Evolutionary conservation across 2,888 invertebrate genomes (phyloP), one percentile per base, ranked within the genome.

Genomic region (Acleris cristana): DNA sequence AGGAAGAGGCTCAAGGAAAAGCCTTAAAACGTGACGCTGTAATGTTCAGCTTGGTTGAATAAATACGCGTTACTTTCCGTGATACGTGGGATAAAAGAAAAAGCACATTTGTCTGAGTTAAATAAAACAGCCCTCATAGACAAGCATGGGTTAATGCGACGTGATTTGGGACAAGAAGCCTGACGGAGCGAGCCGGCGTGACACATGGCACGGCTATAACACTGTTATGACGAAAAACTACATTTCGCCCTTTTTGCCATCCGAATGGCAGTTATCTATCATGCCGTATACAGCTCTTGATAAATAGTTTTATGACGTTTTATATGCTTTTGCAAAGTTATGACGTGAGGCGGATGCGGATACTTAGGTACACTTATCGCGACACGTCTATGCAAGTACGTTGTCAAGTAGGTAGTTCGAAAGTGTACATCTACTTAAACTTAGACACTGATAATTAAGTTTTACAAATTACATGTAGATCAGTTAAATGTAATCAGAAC

Each of bases 211-310:
- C 75, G 80, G 79, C 81, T 80, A 80, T 86, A 83, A 85, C 79
- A 79, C 81, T 86, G 82, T 83, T 81, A 84, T 83, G 82, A 84
- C 79, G 79, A 80, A 80, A 82, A 83, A 84, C 84, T 86, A 85
- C 83, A 84, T 84, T 81, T 79, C 73, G 80, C 79, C 82, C 80
- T 82, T 83, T 85, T 83, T 83, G 79, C 81, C 78, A 76, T 66
- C 71, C 78, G 77, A 76, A 85, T 83, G 77, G 78, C 81, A 69
- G 81, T 78, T 82, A 85, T 86, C 81, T 84, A 78, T 85, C 84
- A 82, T 76, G 75, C 74, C 77, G 72, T 74, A 74, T 76, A 77
- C 77, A 77, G 77, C 62, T 62, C 67, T 63, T 63, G 63, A 63
- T 67, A 67, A 63, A 67, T 67, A 67, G 67, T 67, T 67, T 58